Base-by-base conservation (phyloP, 2,113 vertebrate genomes). In the Apeltes quadracus region DNA sequence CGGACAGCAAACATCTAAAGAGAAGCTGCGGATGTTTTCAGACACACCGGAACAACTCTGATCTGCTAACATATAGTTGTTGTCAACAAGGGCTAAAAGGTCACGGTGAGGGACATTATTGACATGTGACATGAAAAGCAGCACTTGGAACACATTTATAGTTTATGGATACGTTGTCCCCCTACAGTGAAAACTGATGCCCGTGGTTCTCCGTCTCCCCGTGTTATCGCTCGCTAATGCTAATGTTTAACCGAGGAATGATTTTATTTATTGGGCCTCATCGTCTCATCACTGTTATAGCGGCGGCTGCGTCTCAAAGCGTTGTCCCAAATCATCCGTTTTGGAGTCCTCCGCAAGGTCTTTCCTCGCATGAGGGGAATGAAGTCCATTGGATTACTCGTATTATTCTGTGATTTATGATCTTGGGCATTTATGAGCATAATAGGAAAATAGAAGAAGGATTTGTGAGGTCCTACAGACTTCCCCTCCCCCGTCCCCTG, bases 61-160 rank as follows among this genome's bases (percentile, higher is more conserved):
- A 23, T 15, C 39, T 20, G 51, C 34, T 43, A 41, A 72, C 51
- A 51, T 66, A 68, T 66, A 68, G 46, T 18, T 72, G 63, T 53
- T 41, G 34, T 85, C 69, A 79, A 23, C 84, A 82, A 83, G 58
- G 27, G 14, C 55, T 67, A 23, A 57, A 78, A 57, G 46, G n/a
- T 22, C 64, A 43, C 57, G 51, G 68, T 69, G 46, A 74, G 78
- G 74, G 72, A 59, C 58, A 69, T 64, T 62, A 72, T 64, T 62
- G 61, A 29, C 34, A 13, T 41, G 5, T 14, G 39, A 43, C 29
- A 55, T 25, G 50, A 48, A 3, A 36, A 58, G 36, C 29, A 14
- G 5, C 43, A 75, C 50, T 61, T 16, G 2, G 0, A 15, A 54
- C 25, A 54, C 55, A 44, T 61, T 8, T 18, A 38, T 14, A 3